These are phyloP conservation scores for Chrysolina oricalcia DNA, from an alignment of 2,888 invertebrate species.

Conservation along the genomic window DNA sequence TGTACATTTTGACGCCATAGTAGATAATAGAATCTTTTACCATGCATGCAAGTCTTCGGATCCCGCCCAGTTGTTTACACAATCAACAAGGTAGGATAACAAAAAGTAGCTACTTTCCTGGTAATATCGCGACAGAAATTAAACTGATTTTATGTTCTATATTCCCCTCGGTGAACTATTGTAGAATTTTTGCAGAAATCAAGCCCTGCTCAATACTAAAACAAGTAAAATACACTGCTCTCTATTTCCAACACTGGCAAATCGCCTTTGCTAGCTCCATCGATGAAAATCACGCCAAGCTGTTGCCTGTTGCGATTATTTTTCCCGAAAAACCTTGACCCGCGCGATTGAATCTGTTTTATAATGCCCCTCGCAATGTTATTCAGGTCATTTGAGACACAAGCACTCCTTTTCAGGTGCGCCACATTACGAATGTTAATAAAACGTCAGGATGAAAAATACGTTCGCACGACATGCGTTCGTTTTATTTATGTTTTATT, in stretches of 20 bases:
- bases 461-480: conserved; percentile 25
- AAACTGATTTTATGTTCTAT: too few relatives aligned
- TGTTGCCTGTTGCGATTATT: conserved; percentile 20
- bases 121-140: too few relatives aligned
- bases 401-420: conserved; percentile 63
- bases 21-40: too few relatives aligned
- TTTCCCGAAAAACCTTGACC: conserved; percentile 57
- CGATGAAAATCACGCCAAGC: conserved; percentile 41
- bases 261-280: not conserved
- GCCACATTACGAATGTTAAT: conserved; percentile 63
- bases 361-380: conserved; percentile 51
- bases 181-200: too few relatives aligned
- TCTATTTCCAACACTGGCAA: not conserved
- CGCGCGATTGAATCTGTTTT: conserved; percentile 31
- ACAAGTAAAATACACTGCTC: not conserved
- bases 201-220: not conserved
- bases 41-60: too few relatives aligned
- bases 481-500: conserved; percentile 1
- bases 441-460: conserved; percentile 51
- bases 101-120: too few relatives aligned
- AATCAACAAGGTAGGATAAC: too few relatives aligned
- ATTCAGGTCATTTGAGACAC: conserved; percentile 61
- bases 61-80: too few relatives aligned
- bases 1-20: too few relatives aligned
- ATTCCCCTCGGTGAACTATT: too few relatives aligned